Evolutionary conservation across 2,113 vertebrate genomes (phyloP).

Genomic region (Helogale parvula): DNA sequence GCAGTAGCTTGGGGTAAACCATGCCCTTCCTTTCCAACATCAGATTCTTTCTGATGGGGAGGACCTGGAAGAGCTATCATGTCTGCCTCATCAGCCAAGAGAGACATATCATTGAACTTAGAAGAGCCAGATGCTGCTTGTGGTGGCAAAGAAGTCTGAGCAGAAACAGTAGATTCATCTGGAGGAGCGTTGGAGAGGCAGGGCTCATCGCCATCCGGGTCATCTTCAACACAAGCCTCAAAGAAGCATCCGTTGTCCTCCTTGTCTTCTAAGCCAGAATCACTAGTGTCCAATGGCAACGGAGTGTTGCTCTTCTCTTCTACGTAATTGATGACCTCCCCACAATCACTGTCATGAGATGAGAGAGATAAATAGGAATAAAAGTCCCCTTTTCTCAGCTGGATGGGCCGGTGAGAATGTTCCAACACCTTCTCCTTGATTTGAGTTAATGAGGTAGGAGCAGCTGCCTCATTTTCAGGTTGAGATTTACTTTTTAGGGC

Average conservation of each 20-base stretch:
- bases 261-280: constrained; percentile 84
- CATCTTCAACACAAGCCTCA: constrained; percentile 92
- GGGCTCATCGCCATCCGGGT: constrained; percentile 86
- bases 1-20: constrained; percentile 71
- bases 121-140: constrained; percentile 58
- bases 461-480: constrained; percentile 85
- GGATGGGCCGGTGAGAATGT: constrained; percentile 94
- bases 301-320: constrained; percentile 92
- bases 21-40: constrained; percentile 75
- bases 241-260: constrained; percentile 94
- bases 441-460: constrained; percentile 89
- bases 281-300: constrained; percentile 82
- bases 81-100: constrained; percentile 49
- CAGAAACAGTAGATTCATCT: constrained; percentile 69
- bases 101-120: constrained; percentile 68
- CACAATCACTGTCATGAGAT: constrained; percentile 99
- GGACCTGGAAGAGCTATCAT: constrained; percentile 56
- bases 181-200: constrained; percentile 83
- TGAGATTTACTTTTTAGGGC: constrained; percentile 93
- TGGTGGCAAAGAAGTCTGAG: neutral
- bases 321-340: constrained; percentile 92
- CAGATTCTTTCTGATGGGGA: constrained; percentile 79
- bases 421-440: constrained; percentile 97
- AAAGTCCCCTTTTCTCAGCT: constrained; percentile 96
- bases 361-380: constrained; percentile 98